Evolutionary conservation across 2,888 invertebrate genomes (phyloP).

Genomic region (Drosophila macrothrix): DNA sequence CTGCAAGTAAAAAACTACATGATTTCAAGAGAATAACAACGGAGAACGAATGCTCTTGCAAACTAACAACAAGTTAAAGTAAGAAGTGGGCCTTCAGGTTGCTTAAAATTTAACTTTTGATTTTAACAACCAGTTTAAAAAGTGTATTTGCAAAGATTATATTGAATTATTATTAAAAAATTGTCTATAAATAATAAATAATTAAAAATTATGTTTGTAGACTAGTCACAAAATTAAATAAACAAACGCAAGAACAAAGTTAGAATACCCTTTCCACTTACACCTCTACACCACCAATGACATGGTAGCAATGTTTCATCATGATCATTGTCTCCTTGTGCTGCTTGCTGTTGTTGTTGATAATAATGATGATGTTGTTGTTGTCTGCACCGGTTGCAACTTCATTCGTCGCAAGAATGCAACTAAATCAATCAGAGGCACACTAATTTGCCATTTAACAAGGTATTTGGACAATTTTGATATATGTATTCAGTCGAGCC

Average conservation of each 20-base stretch:
- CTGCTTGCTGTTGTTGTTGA: slow-evolving; percentile 9
- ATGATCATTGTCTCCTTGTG: slow-evolving; percentile 2
- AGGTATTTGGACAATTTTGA: slow-evolving; percentile 85
- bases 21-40: not conserved
- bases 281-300: slow-evolving; percentile 10
- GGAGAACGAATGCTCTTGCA: slow-evolving; percentile 30
- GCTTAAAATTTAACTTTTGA: not conserved
- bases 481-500: slow-evolving; percentile 80
- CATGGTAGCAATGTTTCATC: slow-evolving; percentile 26
- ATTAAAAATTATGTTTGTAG: not conserved
- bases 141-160: not conserved
- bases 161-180: not conserved
- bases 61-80: not conserved
- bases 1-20: not conserved
- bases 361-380: slow-evolving; percentile 47
- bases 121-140: not conserved
- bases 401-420: slow-evolving; percentile 79
- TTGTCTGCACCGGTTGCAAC: slow-evolving; percentile 70
- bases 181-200: not conserved
- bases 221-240: not conserved
- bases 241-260: slow-evolving; percentile 1
- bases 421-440: slow-evolving; percentile 83
- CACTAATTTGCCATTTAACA: slow-evolving; percentile 85
- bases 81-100: not conserved
- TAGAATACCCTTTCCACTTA: slow-evolving; percentile 12